A percentile compares a stretch with the other conserved stretches of the same genome.
phyloP scores from a whole-genome alignment of 2,888 invertebrate genomes.

The Linnaemya tessellans region DNA sequence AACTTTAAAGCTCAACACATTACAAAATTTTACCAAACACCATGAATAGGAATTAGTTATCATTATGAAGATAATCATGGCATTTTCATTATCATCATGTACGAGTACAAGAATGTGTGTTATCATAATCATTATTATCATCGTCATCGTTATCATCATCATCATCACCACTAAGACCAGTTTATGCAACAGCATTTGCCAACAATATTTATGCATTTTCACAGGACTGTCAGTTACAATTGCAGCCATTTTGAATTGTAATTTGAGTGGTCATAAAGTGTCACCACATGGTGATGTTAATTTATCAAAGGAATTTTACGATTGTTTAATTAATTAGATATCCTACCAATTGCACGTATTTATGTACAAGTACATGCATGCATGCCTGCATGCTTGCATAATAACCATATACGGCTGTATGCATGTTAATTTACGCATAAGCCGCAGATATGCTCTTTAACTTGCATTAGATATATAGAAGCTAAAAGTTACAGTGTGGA shows the following conservation, averaged over 20 bases:
- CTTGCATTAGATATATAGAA: not conserved
- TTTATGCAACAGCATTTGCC: constrained; percentile 36
- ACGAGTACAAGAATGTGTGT: not conserved
- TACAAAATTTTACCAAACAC: not conserved
- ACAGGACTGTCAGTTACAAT: constrained; percentile 65
- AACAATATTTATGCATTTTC: constrained; percentile 57
- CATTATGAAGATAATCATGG: constrained; percentile 23
- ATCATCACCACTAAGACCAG: constrained; percentile 32
- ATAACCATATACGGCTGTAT: no score
- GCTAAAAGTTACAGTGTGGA: not conserved
- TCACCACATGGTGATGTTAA: constrained; percentile 76
- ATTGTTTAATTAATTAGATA: constrained; percentile 78
- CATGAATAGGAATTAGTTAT: constrained; percentile 2
- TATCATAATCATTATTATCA: constrained; percentile 16
- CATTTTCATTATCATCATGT: not conserved
- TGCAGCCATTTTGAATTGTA: constrained; percentile 71
- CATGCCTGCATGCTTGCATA: not conserved
- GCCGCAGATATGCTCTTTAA: not conserved
- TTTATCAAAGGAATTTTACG: constrained; percentile 78
- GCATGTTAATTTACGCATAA: not conserved
- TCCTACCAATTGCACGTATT: constrained; percentile 3
- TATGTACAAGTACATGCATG: not conserved
- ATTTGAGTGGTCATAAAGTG: constrained; percentile 73
- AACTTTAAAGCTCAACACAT: not conserved
- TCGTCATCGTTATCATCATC: constrained; percentile 22